These are phyloP conservation scores for Melieria picta DNA, from an alignment of 2,888 invertebrate genomes.

Conservation along the genomic window DNA sequence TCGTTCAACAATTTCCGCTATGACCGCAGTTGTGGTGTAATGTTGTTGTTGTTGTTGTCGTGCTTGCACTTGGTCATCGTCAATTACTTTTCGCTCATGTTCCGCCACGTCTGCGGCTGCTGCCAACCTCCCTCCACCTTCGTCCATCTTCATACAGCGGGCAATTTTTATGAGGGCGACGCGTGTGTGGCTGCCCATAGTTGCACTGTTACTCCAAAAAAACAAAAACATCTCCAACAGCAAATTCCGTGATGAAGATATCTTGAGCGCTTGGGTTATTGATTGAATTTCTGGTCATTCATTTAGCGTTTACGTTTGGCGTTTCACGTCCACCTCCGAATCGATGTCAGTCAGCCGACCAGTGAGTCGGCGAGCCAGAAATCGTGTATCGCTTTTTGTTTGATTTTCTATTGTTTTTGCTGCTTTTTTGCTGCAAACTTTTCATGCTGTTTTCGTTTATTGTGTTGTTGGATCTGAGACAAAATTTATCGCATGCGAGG, in stretches of 20 bases:
- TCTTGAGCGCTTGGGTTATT: constrained; percentile 22
- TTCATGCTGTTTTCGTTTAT: constrained; percentile 1
- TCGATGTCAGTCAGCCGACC: too few species aligned
- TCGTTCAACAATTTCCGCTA: neutral
- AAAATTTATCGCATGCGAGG: constrained; percentile 31
- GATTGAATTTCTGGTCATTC: constrained; percentile 40
- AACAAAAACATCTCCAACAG: too few species aligned
- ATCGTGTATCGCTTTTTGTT: neutral
- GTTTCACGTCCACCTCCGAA: neutral
- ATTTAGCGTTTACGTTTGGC: constrained; percentile 32
- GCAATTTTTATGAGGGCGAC: neutral
- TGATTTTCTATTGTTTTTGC: too few species aligned
- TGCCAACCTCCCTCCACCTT: neutral
- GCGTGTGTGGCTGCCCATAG: too few species aligned
- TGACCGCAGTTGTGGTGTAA: neutral
- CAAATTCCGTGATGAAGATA: constrained; percentile 21
- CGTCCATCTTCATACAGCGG: neutral
- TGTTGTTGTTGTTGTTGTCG: constrained; percentile 19
- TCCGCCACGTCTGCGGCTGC: neutral
- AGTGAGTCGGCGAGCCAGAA: neutral
- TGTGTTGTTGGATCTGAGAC: constrained; percentile 19
- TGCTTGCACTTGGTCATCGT: constrained; percentile 19
- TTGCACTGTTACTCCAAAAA: too few species aligned
- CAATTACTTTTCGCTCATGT: constrained; percentile 20
- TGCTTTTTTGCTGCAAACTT: neutral